Percentiles rank a stretch among this genome's conserved stretches.
Evolutionary conservation across 2,113 vertebrate species (phyloP).

Genomic region (Cyrtonyx montezumae): DNA sequence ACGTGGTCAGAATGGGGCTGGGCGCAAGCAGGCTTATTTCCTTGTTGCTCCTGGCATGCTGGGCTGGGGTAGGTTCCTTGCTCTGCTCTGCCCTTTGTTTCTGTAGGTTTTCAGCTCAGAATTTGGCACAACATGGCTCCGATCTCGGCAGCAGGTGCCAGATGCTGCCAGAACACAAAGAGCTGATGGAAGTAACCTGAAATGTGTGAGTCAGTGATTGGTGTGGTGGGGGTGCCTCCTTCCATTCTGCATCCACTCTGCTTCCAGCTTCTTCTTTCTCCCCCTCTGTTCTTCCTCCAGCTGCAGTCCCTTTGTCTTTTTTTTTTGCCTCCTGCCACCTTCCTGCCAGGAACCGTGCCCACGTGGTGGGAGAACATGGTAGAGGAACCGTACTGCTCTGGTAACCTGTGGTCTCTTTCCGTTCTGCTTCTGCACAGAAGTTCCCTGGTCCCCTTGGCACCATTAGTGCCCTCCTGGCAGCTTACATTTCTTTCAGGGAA

Average conservation of each 20-base stretch:
- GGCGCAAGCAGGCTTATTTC: not conserved
- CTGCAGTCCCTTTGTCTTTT: not conserved
- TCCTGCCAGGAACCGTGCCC: not conserved
- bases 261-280: not conserved
- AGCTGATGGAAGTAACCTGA: slow-evolving; percentile 27
- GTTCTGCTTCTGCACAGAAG: not conserved
- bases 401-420: not conserved
- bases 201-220: slow-evolving; percentile 56
- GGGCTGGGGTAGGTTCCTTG: not conserved
- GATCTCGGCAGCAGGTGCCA: slow-evolving; percentile 57
- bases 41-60: not conserved
- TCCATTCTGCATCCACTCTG: not conserved
- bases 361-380: not conserved
- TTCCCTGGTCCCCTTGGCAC: not conserved
- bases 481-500: not conserved
- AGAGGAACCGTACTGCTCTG: not conserved
- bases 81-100: not conserved
- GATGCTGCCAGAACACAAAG: slow-evolving; percentile 42
- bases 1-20: fast-evolving
- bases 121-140: slow-evolving; percentile 29
- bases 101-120: slow-evolving; percentile 32
- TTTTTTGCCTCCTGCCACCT: not conserved
- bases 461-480: not conserved
- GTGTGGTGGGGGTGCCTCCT: slow-evolving; percentile 37
- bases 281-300: not conserved